These are phyloP conservation scores for Nemoura dubitans DNA, from an alignment of 2,888 invertebrate genomes.

Conservation along the genomic window DNA sequence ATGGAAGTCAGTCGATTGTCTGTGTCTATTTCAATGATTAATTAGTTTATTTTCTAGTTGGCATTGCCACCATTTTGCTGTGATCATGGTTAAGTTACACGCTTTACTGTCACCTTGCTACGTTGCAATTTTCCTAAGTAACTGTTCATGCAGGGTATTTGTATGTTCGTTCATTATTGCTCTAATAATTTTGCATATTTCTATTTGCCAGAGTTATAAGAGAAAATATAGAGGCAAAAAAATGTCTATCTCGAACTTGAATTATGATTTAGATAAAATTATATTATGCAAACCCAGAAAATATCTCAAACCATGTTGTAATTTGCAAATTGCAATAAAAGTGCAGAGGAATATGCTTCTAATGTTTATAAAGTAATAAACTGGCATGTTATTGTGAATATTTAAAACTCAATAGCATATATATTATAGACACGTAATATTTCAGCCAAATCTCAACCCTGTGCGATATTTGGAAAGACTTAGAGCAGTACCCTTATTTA, in stretches of 20 bases:
- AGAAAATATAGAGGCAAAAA: not conserved
- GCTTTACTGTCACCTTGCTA: conserved; percentile 5
- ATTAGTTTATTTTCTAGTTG: conserved; percentile 40
- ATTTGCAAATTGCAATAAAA: not conserved
- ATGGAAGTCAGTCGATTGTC: conserved; percentile 26
- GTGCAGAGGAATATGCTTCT: not conserved
- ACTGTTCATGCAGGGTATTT: conserved; percentile 25
- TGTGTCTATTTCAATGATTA: not conserved
- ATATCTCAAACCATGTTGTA: not conserved
- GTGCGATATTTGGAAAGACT: not conserved
- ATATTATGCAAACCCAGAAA: not conserved
- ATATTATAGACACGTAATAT: not conserved
- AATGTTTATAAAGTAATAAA: not conserved
- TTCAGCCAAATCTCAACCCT: not conserved
- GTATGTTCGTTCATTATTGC: not conserved
- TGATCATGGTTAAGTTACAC: conserved; percentile 34
- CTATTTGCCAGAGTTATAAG: conserved; percentile 9
- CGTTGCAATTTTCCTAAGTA: conserved; percentile 1
- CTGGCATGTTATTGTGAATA: not conserved
- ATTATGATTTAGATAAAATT: not conserved
- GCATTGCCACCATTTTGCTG: conserved; percentile 39
- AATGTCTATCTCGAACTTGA: not conserved
- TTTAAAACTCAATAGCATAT: not conserved
- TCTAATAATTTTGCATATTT: conserved; percentile 25
- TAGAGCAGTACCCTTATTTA: not conserved